Conservation (phyloP, 2,888 invertebrate species). For the Epirrhoe alternata region DNA sequence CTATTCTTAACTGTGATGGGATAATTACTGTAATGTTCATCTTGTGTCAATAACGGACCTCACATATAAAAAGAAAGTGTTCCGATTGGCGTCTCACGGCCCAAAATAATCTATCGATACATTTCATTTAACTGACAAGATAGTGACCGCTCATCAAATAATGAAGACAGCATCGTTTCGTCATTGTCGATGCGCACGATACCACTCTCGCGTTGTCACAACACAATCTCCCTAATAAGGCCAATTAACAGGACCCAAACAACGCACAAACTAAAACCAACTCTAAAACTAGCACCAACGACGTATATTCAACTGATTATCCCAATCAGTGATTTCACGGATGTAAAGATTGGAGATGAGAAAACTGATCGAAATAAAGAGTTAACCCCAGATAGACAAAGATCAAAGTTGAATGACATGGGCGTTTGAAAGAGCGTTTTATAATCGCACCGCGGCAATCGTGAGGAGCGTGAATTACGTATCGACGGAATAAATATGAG, state of each 20-base stretch:
- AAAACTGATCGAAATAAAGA: conserved; percentile 74
- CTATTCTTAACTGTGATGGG: conserved; percentile 57
- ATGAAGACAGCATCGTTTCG: conserved; percentile 85
- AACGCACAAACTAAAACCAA: conserved; percentile 60
- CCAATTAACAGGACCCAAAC: conserved; percentile 81
- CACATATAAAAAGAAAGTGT: conserved; percentile 74
- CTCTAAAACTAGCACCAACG: conserved; percentile 61
- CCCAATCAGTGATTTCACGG: conserved; percentile 55
- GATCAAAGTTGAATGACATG: conserved; percentile 83
- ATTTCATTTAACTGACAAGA: conserved; percentile 85
- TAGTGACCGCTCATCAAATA: conserved; percentile 84
- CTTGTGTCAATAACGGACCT: conserved; percentile 72
- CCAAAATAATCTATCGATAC: conserved; percentile 83
- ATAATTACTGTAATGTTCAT: conserved; percentile 68
- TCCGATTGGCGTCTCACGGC: conserved; percentile 78
- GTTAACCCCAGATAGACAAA: conserved; percentile 71
- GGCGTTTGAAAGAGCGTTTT: conserved; percentile 59
- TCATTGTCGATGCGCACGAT: conserved; percentile 85
- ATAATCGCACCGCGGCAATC: conserved; percentile 64
- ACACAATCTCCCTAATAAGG: conserved; percentile 84
- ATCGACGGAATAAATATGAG: conserved; percentile 35
- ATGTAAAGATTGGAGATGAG: conserved; percentile 64
- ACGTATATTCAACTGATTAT: conserved; percentile 51
- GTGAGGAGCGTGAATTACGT: conserved; percentile 69
- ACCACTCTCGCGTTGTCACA: conserved; percentile 84